Evolutionary conservation across 2,888 invertebrate genomes (phyloP).

Genomic region (Eristalis intricaria): DNA sequence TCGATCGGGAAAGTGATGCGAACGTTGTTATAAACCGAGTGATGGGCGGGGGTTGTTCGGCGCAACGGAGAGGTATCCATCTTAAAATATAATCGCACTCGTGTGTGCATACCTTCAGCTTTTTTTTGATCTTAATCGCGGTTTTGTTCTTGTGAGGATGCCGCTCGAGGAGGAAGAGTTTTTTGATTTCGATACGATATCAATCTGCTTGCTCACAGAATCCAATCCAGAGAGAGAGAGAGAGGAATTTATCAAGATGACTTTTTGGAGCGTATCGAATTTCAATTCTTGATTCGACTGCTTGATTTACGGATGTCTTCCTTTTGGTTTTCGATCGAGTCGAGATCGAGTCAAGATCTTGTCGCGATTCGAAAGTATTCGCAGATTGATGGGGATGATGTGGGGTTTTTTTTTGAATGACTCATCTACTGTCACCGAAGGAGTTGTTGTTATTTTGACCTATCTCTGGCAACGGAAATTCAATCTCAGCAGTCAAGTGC

Average conservation of each 20-base stretch:
- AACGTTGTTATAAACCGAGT: slow-evolving; percentile 24
- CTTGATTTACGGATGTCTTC: slow-evolving; percentile 6
- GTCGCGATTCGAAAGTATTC: slow-evolving; percentile 55
- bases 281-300: slow-evolving; percentile 28
- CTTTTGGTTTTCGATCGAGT: slow-evolving; percentile 5
- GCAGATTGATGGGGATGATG: not conserved
- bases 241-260: slow-evolving; percentile 61
- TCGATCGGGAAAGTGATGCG: slow-evolving; percentile 69
- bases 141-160: slow-evolving; percentile 43
- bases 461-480: not conserved
- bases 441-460: slow-evolving; percentile 30
- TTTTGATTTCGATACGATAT: slow-evolving; percentile 25
- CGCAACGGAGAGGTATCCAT: slow-evolving; percentile 25
- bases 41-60: not conserved
- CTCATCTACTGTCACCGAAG: not conserved
- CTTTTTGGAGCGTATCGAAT: slow-evolving; percentile 62
- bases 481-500: slow-evolving; percentile 8
- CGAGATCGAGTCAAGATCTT: slow-evolving; percentile 12
- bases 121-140: slow-evolving; percentile 65
- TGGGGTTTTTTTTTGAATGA: not conserved
- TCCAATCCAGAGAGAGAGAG: slow-evolving; percentile 53
- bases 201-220: slow-evolving; percentile 36
- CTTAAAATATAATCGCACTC: slow-evolving; percentile 26
- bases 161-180: slow-evolving; percentile 6
- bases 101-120: slow-evolving; percentile 30